phyloP scores from a whole-genome alignment of 1,140 invertebrate species.

The Philopotamus ludificatus region DNA sequence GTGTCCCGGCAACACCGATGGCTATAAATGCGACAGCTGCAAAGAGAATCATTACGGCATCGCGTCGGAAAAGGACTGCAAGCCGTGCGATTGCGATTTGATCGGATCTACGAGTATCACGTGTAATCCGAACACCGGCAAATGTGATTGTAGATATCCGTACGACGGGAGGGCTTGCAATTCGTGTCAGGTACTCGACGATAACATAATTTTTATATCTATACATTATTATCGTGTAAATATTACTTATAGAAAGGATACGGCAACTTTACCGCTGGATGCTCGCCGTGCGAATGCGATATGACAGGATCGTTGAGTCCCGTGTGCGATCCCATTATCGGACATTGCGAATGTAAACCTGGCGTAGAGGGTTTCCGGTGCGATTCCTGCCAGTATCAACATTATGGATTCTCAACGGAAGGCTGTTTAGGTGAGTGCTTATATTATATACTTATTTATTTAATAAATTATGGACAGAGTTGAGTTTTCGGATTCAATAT shows the following conservation, averaged over 20 bases:
- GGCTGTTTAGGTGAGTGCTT: slow-evolving; percentile 73
- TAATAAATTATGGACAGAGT: too few relatives aligned
- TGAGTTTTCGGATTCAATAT: too few relatives aligned
- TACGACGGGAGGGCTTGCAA: slow-evolving; percentile 87
- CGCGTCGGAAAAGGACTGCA: slow-evolving; percentile 64
- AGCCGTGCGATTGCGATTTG: slow-evolving; percentile 73
- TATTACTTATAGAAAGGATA: slow-evolving; percentile 57
- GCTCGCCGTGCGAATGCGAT: slow-evolving; percentile 76
- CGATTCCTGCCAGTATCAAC: slow-evolving; percentile 69
- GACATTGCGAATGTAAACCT: slow-evolving; percentile 71
- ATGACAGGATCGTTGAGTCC: slow-evolving; percentile 62
- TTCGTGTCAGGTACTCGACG: slow-evolving; percentile 65
- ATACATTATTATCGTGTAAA: not conserved
- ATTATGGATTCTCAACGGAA: slow-evolving; percentile 71
- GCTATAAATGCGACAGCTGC: slow-evolving; percentile 42
- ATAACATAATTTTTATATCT: slow-evolving; percentile 47
- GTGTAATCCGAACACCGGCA: slow-evolving; percentile 75
- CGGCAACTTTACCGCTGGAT: slow-evolving; percentile 69
- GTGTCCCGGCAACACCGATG: slow-evolving; percentile 64
- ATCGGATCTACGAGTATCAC: slow-evolving; percentile 66
- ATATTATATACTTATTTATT: not conserved
- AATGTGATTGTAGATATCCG: slow-evolving; percentile 71
- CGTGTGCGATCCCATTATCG: slow-evolving; percentile 70
- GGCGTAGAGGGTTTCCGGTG: slow-evolving; percentile 81
- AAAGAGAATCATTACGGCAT: slow-evolving; percentile 57